A percentile compares a stretch with the other conserved stretches of the same genome.
Conservation (phyloP, 2,797 vertebrate species). For the Aldrovandia affinis region DNA sequence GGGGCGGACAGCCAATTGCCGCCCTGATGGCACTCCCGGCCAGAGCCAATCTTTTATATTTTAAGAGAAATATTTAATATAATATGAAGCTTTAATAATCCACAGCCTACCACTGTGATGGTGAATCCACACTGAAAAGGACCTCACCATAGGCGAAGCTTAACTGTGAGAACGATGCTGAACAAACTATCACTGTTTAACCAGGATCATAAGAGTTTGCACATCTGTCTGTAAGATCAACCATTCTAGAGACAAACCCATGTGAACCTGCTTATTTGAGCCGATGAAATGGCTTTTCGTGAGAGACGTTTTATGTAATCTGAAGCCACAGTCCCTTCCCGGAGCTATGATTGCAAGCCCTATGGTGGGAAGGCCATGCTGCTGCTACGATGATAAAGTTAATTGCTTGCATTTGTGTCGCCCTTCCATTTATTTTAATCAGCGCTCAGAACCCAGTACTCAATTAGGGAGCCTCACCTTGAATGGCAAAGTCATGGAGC, state of each 20-base stretch:
- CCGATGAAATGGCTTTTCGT: neutral
- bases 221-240: neutral
- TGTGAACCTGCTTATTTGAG: neutral
- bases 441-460: neutral
- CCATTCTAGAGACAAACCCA: neutral
- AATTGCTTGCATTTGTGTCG: neutral
- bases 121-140: no score
- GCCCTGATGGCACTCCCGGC: no score
- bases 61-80: no score
- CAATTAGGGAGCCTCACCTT: neutral
- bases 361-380: neutral
- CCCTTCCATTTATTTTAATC: conserved; percentile 1
- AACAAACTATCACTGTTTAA: no score
- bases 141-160: no score
- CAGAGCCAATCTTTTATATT: no score
- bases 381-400: conserved; percentile 5
- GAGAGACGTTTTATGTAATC: neutral
- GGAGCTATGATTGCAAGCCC: neutral
- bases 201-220: neutral
- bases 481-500: neutral
- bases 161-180: no score
- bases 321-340: neutral
- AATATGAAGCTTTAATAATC: no score
- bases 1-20: no score
- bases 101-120: no score